A percentile compares a stretch with the other conserved stretches of the same genome.
phyloP scores from a whole-genome alignment of 1,140 invertebrate genomes.

The Patella vulgata region DNA sequence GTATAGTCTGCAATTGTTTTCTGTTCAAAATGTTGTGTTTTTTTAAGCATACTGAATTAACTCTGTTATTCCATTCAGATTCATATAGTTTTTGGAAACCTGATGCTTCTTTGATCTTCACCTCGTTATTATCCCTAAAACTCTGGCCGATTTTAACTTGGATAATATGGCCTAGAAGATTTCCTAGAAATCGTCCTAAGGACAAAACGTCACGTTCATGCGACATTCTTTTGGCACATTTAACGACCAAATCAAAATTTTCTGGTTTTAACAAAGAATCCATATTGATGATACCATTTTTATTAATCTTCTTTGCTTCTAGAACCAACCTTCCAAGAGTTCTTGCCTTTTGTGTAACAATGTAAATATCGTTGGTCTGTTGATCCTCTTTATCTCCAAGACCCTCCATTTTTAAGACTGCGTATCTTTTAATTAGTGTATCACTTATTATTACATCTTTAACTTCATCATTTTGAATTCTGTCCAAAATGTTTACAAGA shows the following conservation, averaged over 20 bases:
- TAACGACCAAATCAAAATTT: conserved; percentile 20
- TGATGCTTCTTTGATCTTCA: conserved; percentile 3
- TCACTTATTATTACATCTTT: conserved; percentile 13
- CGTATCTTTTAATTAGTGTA: conserved; percentile 11
- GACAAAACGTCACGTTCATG: background rate
- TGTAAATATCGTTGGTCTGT: conserved; percentile 14
- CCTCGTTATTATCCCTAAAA: conserved; percentile 9
- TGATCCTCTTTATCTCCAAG: conserved; percentile 9
- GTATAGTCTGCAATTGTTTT: conserved; percentile 19
- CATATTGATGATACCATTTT: background rate
- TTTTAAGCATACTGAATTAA: conserved; percentile 10
- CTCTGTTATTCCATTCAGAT: conserved; percentile 24
- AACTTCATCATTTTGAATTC: conserved; percentile 15
- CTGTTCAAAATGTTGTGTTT: conserved; percentile 14
- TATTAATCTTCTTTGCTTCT: conserved; percentile 1
- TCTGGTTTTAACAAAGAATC: background rate
- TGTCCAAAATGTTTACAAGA: conserved; percentile 8
- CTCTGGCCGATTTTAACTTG: conserved; percentile 15
- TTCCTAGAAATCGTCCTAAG: conserved; percentile 10
- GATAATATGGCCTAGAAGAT: conserved; percentile 23
- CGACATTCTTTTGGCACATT: conserved; percentile 6
- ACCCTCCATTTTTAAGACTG: conserved; percentile 5
- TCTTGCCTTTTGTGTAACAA: conserved; percentile 3
- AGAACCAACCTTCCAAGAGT: conserved; percentile 20
- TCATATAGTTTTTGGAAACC: conserved; percentile 22